Conservation (phyloP, 1,140 invertebrate species). For the Eurosta solidaginis region DNA sequence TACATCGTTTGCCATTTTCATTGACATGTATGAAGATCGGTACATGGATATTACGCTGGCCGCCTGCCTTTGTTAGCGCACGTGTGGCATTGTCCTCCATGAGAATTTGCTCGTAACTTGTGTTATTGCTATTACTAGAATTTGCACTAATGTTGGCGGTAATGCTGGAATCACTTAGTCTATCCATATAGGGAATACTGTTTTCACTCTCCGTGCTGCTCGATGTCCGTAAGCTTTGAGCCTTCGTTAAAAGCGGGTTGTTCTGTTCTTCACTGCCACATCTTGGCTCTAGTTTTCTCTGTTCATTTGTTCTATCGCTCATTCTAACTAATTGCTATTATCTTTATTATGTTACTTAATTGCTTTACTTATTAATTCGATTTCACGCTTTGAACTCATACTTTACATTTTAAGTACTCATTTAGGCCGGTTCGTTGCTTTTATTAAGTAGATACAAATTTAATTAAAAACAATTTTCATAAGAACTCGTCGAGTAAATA, state of each 20-base stretch:
- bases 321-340: background rate
- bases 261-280: background rate
- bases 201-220: constrained; percentile 8
- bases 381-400: background rate
- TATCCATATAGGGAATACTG: constrained; percentile 10
- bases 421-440: no score
- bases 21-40: constrained; percentile 1
- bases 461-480: no score
- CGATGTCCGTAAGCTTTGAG: background rate
- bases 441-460: no score
- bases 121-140: background rate
- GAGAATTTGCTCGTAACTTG: no score
- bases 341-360: background rate
- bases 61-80: no score
- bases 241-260: background rate
- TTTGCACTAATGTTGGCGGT: background rate
- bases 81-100: background rate
- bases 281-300: background rate
- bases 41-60: constrained; percentile 16
- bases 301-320: background rate
- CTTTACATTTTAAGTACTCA: no score
- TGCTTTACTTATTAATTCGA: background rate
- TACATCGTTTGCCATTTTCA: background rate
- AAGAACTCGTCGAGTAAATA: no score
- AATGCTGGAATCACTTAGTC: background rate